Evolutionary conservation across 2,797 vertebrate genomes (phyloP).

Genomic region (Melanotaenia pygmaea): DNA sequence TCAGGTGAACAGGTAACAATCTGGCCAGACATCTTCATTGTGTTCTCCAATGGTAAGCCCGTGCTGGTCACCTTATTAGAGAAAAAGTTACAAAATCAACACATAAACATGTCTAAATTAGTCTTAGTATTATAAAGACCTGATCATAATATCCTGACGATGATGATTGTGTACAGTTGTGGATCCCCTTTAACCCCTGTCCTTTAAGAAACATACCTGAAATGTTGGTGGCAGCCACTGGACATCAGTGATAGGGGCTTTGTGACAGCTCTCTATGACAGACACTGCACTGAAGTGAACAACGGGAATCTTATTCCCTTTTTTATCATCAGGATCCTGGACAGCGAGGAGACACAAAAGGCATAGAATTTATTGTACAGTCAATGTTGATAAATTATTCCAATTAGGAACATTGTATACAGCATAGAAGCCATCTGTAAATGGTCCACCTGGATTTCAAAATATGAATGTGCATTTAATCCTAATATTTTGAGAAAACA

Average conservation of each 20-base stretch:
- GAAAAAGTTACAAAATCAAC: slow-evolving; percentile 33
- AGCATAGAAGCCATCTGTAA: not conserved
- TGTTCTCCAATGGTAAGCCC: slow-evolving; percentile 85
- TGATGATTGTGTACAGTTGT: not conserved
- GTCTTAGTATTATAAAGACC: not conserved
- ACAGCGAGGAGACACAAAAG: slow-evolving; percentile 58
- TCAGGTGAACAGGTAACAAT: slow-evolving; percentile 91
- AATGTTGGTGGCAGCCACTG: slow-evolving; percentile 89
- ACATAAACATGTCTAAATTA: slow-evolving; percentile 2
- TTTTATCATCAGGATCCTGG: slow-evolving; percentile 75
- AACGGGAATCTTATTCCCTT: slow-evolving; percentile 64
- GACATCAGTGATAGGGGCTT: slow-evolving; percentile 86
- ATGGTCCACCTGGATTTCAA: not conserved
- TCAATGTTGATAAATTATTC: slow-evolving; percentile 33
- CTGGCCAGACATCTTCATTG: slow-evolving; percentile 81
- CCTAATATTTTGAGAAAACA: not conserved
- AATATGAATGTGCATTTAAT: not conserved
- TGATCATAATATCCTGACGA: not conserved
- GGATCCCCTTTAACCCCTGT: slow-evolving; percentile 2
- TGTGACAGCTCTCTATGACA: slow-evolving; percentile 84
- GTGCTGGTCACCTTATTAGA: slow-evolving; percentile 82
- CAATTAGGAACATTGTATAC: slow-evolving; percentile 5
- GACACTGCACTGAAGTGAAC: slow-evolving; percentile 86
- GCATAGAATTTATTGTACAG: slow-evolving; percentile 38
- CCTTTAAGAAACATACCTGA: slow-evolving; percentile 80